Evolutionary conservation across 2,113 vertebrate species (phyloP).

Genomic region (Toxotes jaculatrix): DNA sequence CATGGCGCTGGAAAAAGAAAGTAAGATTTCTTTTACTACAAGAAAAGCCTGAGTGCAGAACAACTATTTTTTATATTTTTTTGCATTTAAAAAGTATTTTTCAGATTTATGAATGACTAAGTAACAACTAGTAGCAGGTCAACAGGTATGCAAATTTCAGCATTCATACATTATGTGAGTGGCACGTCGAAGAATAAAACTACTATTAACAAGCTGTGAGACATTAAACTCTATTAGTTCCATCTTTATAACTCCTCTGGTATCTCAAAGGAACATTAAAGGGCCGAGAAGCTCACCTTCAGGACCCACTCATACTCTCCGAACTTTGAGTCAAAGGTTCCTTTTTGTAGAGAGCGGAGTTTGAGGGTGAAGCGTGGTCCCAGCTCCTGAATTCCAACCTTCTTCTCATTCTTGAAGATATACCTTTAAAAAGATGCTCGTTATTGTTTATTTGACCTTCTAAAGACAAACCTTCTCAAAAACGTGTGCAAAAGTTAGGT

Average conservation of each 20-base stretch:
- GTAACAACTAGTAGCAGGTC: not conserved
- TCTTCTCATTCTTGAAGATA: conserved; percentile 98
- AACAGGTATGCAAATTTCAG: not conserved
- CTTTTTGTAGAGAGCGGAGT: conserved; percentile 96
- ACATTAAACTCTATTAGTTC: not conserved
- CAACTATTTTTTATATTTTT: not conserved
- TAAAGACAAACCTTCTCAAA: not conserved
- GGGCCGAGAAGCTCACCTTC: conserved; percentile 86
- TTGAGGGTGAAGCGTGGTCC: conserved; percentile 98
- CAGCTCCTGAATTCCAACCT: conserved; percentile 96
- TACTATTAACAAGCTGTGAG: not conserved
- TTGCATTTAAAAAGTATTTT: not conserved
- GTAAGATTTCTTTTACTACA: not conserved
- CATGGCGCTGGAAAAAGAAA: conserved; percentile 90
- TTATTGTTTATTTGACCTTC: not conserved
- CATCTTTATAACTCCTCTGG: not conserved
- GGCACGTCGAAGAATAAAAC: too few relatives aligned
- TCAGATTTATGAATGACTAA: not conserved
- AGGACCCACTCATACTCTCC: conserved; percentile 99
- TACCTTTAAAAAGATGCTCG: conserved; percentile 81
- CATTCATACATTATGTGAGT: not conserved
- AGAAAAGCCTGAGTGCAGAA: not conserved
- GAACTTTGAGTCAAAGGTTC: conserved; percentile 98
- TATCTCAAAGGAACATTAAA: not conserved
- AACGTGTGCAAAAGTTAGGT: not conserved